These are phyloP conservation scores for Arrhamphus sclerolepis DNA, from an alignment of 2,797 vertebrate genomes.

Conservation along the genomic window DNA sequence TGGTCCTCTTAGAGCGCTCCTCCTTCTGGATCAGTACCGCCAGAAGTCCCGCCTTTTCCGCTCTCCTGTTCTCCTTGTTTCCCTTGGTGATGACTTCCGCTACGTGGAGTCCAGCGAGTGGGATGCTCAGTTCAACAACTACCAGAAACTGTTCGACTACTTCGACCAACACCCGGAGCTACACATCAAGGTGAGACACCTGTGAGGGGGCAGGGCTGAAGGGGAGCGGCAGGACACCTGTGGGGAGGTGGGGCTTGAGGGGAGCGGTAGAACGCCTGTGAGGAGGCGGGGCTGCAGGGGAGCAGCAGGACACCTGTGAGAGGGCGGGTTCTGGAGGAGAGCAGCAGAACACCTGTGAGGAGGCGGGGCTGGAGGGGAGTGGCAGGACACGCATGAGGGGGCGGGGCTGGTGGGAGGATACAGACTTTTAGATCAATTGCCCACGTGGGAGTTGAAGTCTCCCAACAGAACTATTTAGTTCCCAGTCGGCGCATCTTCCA, in stretches of 20 bases:
- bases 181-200: constrained; percentile 82
- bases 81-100: constrained; percentile 93
- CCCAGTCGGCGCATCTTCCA: too few relatives aligned
- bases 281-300: too few relatives aligned
- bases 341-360: too few relatives aligned
- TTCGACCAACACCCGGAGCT: constrained; percentile 88
- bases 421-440: too few relatives aligned
- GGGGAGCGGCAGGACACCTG: background rate
- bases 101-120: constrained; percentile 87
- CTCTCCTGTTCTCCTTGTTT: constrained; percentile 86
- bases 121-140: constrained; percentile 92
- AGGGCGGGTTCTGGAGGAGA: background rate
- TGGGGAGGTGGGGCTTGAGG: too few relatives aligned
- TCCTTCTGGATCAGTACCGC: constrained; percentile 92
- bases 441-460: too few relatives aligned
- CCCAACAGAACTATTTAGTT: too few relatives aligned
- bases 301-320: background rate
- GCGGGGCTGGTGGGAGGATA: too few relatives aligned
- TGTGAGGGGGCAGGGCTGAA: background rate
- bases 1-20: constrained; percentile 77
- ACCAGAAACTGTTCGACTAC: constrained; percentile 92
- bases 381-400: too few relatives aligned
- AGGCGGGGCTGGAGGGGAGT: too few relatives aligned
- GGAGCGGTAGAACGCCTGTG: too few relatives aligned
- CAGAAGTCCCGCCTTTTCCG: constrained; percentile 93